Base-by-base conservation (phyloP, 2,113 vertebrate species). In the Brachyistius frenatus region DNA sequence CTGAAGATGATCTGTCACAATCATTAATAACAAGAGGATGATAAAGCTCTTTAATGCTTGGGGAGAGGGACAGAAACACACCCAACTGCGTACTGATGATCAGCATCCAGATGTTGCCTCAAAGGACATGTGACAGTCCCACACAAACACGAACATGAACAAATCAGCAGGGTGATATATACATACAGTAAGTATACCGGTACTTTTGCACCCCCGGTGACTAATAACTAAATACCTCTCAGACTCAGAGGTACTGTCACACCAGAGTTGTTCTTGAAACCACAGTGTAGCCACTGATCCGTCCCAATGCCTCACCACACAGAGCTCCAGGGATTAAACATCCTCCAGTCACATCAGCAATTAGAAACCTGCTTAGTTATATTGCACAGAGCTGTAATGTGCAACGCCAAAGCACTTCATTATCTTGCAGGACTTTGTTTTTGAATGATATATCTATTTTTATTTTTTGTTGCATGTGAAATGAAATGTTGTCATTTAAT, bases 201-300 rank as follows among this genome's bases (percentile, higher is more conserved):
- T 68, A 72, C 7, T 3, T 53, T 62, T 31, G 35, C 50, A 63
- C 39, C 44, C 56, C 57, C n/a, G 13, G 1, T 47, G 72, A 69
- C 65, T 81, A 35, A 35, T 33, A 71, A 60, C 23, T 73, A 52
- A 78, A 76, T 57, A 73, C 66, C 54, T 83, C 83, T 78, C 57
- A n/a, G 60, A 77, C 83, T 78, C 57, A n/a, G 60, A 77, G 70
- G 67, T 79, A 66, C 49, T 68, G 71, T 69, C 81, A 61, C 60
- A 54, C 30, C 44, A 44, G 7, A 30, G 66, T 65, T 66, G 81
- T 84, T 79, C 78, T 79, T 76, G 58, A 78, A 77, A 78, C 73
- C 66, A 78, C 54, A 80, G 49, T 50, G 69, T 36, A 74, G 65
- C 66, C 76, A 73, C 71, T 88, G 85, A 86, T 89, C 73, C 80